Evolutionary conservation across 2,113 vertebrate genomes (phyloP).

Genomic region (Hoplias malabaricus): DNA sequence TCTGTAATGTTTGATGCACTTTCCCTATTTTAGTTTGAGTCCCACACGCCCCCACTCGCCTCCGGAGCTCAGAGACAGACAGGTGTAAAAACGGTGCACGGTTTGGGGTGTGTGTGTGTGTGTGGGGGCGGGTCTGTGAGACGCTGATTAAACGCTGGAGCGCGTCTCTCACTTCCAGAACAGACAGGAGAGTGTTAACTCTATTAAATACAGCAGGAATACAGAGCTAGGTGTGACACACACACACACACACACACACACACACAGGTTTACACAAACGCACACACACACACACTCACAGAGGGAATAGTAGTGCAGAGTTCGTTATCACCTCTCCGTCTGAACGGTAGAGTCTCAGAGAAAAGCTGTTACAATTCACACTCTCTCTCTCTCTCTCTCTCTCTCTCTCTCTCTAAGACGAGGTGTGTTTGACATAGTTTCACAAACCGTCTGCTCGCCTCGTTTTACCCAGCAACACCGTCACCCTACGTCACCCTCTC

Average conservation of each 20-base stretch:
- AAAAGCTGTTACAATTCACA: slow-evolving; percentile 52
- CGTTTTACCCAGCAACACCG: slow-evolving; percentile 38
- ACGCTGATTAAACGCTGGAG: too few relatives aligned
- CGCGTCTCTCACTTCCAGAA: neutral
- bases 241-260: neutral
- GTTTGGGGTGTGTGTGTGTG: too few relatives aligned
- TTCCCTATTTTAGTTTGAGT: too few relatives aligned
- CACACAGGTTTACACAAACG: slow-evolving; percentile 33
- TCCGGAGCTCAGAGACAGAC: too few relatives aligned
- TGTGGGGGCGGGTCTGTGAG: too few relatives aligned
- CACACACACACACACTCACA: slow-evolving; percentile 11
- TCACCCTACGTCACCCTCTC: slow-evolving; percentile 26
- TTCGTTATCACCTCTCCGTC: slow-evolving; percentile 44
- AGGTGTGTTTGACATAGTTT: slow-evolving; percentile 49
- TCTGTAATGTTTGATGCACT: too few relatives aligned
- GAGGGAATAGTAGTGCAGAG: slow-evolving; percentile 31
- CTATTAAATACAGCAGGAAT: neutral
- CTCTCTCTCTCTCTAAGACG: neutral
- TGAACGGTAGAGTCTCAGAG: slow-evolving; percentile 33
- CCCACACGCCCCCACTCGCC: too few relatives aligned
- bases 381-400: neutral
- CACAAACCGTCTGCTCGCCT: slow-evolving; percentile 17
- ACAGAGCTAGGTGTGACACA: neutral
- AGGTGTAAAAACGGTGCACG: too few relatives aligned
- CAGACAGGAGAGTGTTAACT: neutral